phyloP scores from a whole-genome alignment of 2,113 vertebrate species.

The Ceuthmochares aereus region DNA sequence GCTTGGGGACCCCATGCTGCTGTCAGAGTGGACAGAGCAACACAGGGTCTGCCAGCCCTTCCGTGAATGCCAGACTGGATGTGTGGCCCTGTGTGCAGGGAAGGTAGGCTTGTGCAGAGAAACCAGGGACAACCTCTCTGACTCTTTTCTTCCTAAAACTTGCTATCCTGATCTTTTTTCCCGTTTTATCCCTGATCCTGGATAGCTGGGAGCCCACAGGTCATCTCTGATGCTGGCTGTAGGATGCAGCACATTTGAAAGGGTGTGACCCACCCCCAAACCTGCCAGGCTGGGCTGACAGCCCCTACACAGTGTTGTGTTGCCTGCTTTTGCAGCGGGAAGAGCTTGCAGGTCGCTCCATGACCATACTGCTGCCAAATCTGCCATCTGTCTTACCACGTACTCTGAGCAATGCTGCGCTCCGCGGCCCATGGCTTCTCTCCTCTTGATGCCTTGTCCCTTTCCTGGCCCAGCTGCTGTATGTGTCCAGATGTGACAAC shows the following conservation, averaged over 20 bases:
- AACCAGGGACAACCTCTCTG: neutral
- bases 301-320: fast-evolving
- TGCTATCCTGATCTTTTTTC: neutral
- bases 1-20: neutral
- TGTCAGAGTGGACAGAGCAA: neutral
- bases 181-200: neutral
- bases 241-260: neutral
- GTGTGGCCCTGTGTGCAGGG: neutral
- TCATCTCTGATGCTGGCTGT: neutral
- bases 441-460: neutral
- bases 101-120: neutral
- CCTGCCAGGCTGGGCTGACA: neutral
- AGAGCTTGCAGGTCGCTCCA: neutral
- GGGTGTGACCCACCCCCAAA: neutral
- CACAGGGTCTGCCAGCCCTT: neutral
- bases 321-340: neutral
- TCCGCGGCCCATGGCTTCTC: neutral
- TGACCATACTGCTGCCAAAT: neutral
- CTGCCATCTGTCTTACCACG: neutral
- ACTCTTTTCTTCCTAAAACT: neutral
- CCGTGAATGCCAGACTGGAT: neutral
- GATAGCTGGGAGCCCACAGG: neutral
- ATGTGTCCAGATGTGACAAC: neutral
- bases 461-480: neutral
- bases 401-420: neutral